These are phyloP conservation scores for Helarctos malayanus DNA, from an alignment of 2,797 vertebrate genomes.

Conservation along the genomic window DNA sequence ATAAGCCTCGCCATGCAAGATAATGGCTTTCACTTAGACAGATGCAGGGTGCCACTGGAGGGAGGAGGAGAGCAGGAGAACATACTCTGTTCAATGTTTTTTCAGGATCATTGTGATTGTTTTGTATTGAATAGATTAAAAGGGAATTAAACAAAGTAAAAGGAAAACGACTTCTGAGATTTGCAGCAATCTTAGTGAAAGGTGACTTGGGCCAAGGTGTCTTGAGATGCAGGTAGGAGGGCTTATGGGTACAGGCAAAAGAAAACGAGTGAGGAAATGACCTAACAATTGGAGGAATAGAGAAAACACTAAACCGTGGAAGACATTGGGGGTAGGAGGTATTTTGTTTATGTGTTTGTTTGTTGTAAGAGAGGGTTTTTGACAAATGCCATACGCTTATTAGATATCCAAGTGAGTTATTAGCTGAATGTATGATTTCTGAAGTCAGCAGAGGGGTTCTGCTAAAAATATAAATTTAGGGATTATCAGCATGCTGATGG, in stretches of 20 bases:
- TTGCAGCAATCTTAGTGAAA: not conserved
- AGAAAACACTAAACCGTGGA: not conserved
- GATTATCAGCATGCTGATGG: not conserved
- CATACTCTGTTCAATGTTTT: not conserved
- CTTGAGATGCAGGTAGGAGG: not conserved
- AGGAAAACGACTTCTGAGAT: not conserved
- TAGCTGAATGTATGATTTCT: not conserved
- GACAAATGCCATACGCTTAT: not conserved
- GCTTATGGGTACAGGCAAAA: not conserved
- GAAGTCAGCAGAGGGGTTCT: not conserved
- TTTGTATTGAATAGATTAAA: not conserved
- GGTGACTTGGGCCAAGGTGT: not conserved
- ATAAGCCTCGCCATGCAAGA: not conserved
- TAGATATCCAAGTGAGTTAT: not conserved
- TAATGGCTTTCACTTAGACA: not conserved
- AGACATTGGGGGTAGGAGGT: not conserved
- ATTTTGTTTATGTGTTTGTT: not conserved
- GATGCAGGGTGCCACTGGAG: rapidly evolving
- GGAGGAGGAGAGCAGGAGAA: not conserved
- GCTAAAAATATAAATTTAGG: not conserved
- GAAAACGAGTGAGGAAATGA: not conserved
- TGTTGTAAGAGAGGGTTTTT: not conserved
- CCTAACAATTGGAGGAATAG: not conserved
- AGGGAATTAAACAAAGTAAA: not conserved
- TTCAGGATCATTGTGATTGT: not conserved